phyloP scores from a whole-genome alignment of 2,113 vertebrate species.

The Piaya cayana region DNA sequence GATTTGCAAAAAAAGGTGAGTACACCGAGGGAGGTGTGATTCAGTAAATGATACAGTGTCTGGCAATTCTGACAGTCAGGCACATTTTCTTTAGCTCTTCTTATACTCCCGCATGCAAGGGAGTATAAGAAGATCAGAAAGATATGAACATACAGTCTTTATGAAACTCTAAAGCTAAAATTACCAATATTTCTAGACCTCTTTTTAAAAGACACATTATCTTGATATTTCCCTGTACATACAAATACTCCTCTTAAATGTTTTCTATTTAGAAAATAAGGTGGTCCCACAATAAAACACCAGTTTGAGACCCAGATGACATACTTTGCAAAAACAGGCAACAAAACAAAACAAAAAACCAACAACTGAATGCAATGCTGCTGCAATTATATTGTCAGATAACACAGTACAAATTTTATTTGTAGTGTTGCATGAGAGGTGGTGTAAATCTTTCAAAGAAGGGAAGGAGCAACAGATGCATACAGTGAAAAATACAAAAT shows the following conservation, averaged over 20 bases:
- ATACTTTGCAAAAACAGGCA: background rate
- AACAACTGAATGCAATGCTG: background rate
- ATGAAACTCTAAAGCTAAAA: background rate
- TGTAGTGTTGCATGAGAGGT: background rate
- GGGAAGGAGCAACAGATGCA: background rate
- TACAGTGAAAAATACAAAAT: background rate
- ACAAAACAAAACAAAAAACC: background rate
- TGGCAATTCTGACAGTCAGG: background rate
- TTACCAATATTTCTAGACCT: background rate
- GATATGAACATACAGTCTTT: background rate
- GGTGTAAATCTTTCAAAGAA: background rate
- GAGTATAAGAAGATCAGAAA: background rate
- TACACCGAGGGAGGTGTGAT: background rate
- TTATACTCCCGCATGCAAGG: background rate
- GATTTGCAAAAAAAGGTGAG: background rate
- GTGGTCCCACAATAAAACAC: background rate
- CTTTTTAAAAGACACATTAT: background rate
- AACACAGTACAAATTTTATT: background rate
- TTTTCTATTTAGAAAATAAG: background rate
- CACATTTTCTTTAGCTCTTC: background rate
- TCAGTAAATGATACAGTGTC: background rate
- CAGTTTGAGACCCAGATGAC: background rate
- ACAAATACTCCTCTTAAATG: background rate
- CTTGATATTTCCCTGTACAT: background rate
- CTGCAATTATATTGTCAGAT: background rate